These are phyloP conservation scores for Pseudanteris insignis DNA, from an alignment of 2,888 invertebrate genomes.

Conservation along the genomic window DNA sequence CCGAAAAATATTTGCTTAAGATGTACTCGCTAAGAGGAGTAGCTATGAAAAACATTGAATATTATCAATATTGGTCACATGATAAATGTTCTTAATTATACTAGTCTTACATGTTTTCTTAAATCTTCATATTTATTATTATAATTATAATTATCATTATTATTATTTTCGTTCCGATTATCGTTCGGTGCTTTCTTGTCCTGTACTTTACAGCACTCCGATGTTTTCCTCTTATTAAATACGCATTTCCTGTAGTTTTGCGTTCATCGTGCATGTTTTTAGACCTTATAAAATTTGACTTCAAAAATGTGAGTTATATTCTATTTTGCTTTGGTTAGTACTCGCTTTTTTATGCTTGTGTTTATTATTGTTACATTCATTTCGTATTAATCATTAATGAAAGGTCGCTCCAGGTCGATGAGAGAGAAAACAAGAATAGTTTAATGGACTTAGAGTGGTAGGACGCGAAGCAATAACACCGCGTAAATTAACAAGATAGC, in stretches of 20 bases:
- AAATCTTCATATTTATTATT: no score
- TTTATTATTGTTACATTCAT: background rate
- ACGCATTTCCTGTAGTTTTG: background rate
- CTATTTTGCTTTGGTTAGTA: background rate
- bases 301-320: background rate
- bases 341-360: background rate
- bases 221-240: conserved; percentile 7
- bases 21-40: conserved; percentile 31
- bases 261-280: background rate
- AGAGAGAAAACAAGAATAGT: conserved; percentile 13
- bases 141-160: no score
- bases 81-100: conserved; percentile 13
- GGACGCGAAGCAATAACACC: conserved; percentile 57
- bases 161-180: conserved; percentile 8
- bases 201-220: conserved; percentile 32
- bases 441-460: conserved; percentile 21
- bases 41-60: conserved; percentile 40
- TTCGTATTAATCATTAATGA: no score
- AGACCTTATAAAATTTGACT: background rate
- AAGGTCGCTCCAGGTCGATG: background rate
- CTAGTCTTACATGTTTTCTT: background rate
- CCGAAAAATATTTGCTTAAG: conserved; percentile 43
- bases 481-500: conserved; percentile 65
- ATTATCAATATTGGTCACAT: conserved; percentile 32
- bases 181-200: conserved; percentile 16